Base-by-base conservation (phyloP, 1,140 invertebrate species). In the Matsumurasca onukii region DNA sequence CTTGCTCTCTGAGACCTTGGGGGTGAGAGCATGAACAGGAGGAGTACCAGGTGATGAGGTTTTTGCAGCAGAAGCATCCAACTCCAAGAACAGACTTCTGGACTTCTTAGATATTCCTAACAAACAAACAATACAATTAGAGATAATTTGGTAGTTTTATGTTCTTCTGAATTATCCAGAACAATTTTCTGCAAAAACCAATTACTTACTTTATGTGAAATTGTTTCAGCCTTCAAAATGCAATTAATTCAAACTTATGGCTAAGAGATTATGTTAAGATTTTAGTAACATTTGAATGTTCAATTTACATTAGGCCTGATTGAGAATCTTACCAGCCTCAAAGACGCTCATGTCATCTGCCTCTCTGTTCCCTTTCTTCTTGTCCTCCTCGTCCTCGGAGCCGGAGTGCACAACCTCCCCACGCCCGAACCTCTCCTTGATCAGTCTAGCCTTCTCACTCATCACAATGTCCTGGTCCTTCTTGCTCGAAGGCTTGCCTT, bases 101-200 rank as follows among this genome's bases (percentile, higher is more conserved):
- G 93, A 94, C 76, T 93, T 91, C 78, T 92, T 92, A 67, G 91
- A 91, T 66, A 94, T 92, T 73, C 88, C 93, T 93, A 76, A 64
- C 61, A 68, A 67, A 67, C 67, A 52, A 69, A 64, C n/a, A n/a
- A n/a, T n/a, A n/a, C n/a, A n/a, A n/a, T n/a, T n/a, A n/a, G n/a
- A n/a, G n/a, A n/a, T n/a, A n/a, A n/a, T n/a, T n/a, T n/a, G n/a
- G n/a, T n/a, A n/a, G n/a, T n/a, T n/a, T n/a, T n/a, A n/a, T n/a
- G n/a, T n/a, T n/a, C n/a, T n/a, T n/a, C n/a, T n/a, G n/a, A n/a
- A n/a, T n/a, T n/a, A n/a, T n/a, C n/a, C n/a, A n/a, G n/a, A n/a
- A n/a, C n/a, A n/a, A n/a, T n/a, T n/a, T n/a, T n/a, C n/a, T n/a
- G n/a, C n/a, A n/a, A n/a, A n/a, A n/a, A n/a, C n/a, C n/a, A n/a